Conservation (phyloP, 2,888 invertebrate genomes). For the Acrocera orbiculus region DNA sequence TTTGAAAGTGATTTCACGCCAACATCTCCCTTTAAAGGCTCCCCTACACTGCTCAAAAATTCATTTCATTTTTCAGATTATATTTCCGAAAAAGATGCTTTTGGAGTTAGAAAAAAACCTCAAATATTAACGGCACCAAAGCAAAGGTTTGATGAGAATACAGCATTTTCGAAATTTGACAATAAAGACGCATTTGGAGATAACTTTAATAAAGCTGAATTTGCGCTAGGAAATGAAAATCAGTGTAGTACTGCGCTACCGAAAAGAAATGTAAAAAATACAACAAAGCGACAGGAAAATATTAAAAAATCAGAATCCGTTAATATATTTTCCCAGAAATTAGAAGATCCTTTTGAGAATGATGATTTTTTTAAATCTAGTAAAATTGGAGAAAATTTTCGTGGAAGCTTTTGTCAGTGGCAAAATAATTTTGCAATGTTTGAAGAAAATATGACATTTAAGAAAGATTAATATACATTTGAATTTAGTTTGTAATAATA, state of each 20-base stretch:
- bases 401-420: slow-evolving; percentile 21
- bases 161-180: slow-evolving; percentile 35
- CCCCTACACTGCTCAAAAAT: slow-evolving; percentile 23
- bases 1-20: slow-evolving; percentile 32
- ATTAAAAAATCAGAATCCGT: slow-evolving; percentile 79
- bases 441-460: slow-evolving; percentile 34
- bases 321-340: slow-evolving; percentile 72
- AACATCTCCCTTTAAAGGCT: slow-evolving; percentile 15
- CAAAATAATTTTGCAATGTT: slow-evolving; percentile 32
- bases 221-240: slow-evolving; percentile 29
- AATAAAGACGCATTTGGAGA: slow-evolving; percentile 34
- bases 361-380: slow-evolving; percentile 61
- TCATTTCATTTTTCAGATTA: slow-evolving; percentile 42
- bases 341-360: slow-evolving; percentile 79
- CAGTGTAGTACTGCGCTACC: slow-evolving; percentile 19
- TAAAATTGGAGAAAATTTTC: neutral
- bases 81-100: slow-evolving; percentile 39
- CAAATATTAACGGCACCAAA: slow-evolving; percentile 20
- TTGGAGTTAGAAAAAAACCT: too few relatives aligned
- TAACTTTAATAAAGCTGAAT: slow-evolving; percentile 37
- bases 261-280: slow-evolving; percentile 7
- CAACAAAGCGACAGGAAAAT: slow-evolving; percentile 36
- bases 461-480: too few relatives aligned
- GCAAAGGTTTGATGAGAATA: slow-evolving; percentile 52
- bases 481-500: too few relatives aligned